phyloP scores from a whole-genome alignment of 2,888 invertebrate species.

The Therioaphis trifolii region DNA sequence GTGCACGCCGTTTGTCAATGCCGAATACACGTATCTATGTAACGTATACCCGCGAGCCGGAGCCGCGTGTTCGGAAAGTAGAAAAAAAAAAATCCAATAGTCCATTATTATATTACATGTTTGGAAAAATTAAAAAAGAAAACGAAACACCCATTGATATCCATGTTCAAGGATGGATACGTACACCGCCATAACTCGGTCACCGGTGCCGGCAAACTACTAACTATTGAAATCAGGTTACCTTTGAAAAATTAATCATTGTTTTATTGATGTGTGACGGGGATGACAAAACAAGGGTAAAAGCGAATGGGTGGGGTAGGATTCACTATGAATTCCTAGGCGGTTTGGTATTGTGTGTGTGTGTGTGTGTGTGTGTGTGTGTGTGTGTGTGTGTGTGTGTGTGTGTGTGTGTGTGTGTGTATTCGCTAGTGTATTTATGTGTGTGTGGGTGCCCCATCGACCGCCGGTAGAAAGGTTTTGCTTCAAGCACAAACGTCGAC shows the following conservation, averaged over 20 bases:
- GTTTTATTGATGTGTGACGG: background rate
- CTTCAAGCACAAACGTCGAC: background rate
- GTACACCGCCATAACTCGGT: too few relatives aligned
- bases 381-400: background rate
- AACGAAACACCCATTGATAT: too few relatives aligned
- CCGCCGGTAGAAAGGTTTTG: background rate
- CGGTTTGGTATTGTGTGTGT: background rate
- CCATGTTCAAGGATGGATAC: too few relatives aligned
- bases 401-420: background rate
- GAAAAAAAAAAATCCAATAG: too few relatives aligned
- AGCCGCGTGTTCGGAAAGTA: too few relatives aligned
- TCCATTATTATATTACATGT: too few relatives aligned
- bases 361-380: background rate
- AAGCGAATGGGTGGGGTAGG: background rate
- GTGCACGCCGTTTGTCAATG: background rate
- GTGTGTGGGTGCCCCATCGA: background rate
- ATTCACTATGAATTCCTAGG: background rate
- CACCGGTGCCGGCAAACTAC: background rate
- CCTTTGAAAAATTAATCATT: constrained; percentile 1
- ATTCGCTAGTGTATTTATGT: background rate
- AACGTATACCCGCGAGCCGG: too few relatives aligned
- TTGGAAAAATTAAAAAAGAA: too few relatives aligned
- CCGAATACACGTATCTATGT: background rate
- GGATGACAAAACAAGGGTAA: background rate
- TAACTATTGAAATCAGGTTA: background rate